Base-by-base conservation (phyloP, 2,797 vertebrate genomes). In the Scomberomorus guttatus region DNA sequence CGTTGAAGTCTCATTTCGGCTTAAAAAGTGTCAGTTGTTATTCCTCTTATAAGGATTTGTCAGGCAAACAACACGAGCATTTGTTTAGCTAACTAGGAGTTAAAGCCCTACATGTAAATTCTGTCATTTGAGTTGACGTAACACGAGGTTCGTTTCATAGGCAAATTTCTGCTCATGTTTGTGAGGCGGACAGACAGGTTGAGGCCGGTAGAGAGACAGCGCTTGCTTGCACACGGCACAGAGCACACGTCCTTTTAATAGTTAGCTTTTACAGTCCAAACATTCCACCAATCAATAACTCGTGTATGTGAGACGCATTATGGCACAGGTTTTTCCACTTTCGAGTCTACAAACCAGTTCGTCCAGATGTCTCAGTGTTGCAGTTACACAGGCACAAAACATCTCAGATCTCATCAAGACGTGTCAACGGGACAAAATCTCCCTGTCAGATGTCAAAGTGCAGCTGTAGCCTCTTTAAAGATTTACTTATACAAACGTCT, bases 141-240 rank as follows among this genome's bases (percentile, higher is more conserved):
- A 15, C 71, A 5, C 70, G 25, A 6, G 60, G 11, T 39, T 78
- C 2, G 42, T 82, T 82, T 83, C 70, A 18, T 10, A 87, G 66
- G 79, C 88, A 94, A 92, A 94, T 92, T 14, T 57, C 46, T 29
- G 46, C 12, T 34, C 1, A 0, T n/a, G 50, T 76, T 74, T 39
- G 75, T 1, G 58, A 46, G 56, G 68, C 22, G 3, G 60, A 56
- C 58, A 20, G 55, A 22, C 1, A 0, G 24, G 25, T 62, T 27
- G 9, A 61, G 44, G 29, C 14, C 3, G 25, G 12, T 20, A 0
- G 51, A 17, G 44, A 27, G 29, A 50, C 20, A 9, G 15, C 25
- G 22, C 18, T 60, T 37, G 34, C 34, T 37, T 20, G 72, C 13
- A 15, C 69, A 18, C 54, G 62, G 18, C 55, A 17, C n/a, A 2